phyloP scores from a whole-genome alignment of 2,888 invertebrate species.

The Crematogaster levior region DNA sequence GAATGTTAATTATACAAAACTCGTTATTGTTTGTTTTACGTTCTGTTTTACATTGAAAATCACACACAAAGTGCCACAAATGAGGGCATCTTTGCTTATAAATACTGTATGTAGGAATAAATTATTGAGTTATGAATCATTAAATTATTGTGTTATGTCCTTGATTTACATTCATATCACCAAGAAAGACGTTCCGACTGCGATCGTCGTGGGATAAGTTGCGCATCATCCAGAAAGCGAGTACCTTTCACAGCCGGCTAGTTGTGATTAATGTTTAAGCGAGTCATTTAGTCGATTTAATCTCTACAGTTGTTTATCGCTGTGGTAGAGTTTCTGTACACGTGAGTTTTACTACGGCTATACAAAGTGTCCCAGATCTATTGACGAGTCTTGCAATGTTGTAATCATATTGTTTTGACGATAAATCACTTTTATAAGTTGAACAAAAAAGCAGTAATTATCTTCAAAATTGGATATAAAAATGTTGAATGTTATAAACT shows the following conservation, averaged over 20 bases:
- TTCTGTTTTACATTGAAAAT: not conserved
- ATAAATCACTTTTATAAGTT: not conserved
- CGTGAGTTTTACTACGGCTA: not conserved
- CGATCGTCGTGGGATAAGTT: constrained; percentile 6
- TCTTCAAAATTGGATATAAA: not conserved
- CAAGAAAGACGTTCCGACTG: not conserved
- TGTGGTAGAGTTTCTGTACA: constrained; percentile 1
- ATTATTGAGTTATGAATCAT: constrained; percentile 45
- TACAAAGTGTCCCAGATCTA: not conserved
- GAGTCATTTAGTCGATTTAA: constrained; percentile 17
- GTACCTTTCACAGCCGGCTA: not conserved
- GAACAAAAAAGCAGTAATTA: not conserved
- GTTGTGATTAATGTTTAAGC: constrained; percentile 16
- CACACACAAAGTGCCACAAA: not conserved
- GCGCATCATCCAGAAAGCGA: not conserved
- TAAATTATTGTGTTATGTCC: constrained; percentile 3
- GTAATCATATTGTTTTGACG: not conserved
- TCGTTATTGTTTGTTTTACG: not conserved
- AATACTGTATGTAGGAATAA: constrained; percentile 44
- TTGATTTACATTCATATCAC: constrained; percentile 32
- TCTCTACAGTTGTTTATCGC: not conserved
- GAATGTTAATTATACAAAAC: not conserved
- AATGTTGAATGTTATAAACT: not conserved
- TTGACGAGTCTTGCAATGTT: not conserved
- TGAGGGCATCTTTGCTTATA: not conserved